phyloP scores from a whole-genome alignment of 2,888 invertebrate genomes.

The Epirrhoe tristata region DNA sequence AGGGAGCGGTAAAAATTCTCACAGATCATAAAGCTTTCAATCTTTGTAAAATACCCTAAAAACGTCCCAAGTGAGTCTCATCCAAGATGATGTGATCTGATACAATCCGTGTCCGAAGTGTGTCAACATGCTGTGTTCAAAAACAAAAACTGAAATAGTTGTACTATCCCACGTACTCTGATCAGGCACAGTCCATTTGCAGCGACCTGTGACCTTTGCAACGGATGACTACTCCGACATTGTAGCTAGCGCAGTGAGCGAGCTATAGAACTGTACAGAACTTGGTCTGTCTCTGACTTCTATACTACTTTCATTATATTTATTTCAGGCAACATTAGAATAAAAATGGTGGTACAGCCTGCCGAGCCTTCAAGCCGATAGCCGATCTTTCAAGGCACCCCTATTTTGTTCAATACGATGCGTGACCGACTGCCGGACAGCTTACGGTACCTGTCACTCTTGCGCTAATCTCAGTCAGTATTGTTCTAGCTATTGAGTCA shows the following conservation, averaged over 20 bases:
- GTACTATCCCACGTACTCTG: constrained; percentile 15
- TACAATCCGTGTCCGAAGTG: not conserved
- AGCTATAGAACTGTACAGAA: not conserved
- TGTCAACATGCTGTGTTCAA: not conserved
- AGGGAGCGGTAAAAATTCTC: no score
- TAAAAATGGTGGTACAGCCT: no score
- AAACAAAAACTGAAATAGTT: constrained; percentile 3
- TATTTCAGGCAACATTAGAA: no score
- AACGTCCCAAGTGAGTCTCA: not conserved
- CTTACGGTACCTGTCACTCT: constrained; percentile 19
- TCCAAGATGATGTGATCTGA: not conserved
- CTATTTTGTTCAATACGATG: constrained; percentile 3
- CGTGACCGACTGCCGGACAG: constrained; percentile 19
- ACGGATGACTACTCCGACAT: constrained; percentile 28
- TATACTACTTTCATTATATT: not conserved
- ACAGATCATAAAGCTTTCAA: no score
- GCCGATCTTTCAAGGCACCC: no score
- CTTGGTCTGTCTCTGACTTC: not conserved
- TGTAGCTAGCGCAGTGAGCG: not conserved
- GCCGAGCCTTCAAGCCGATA: no score
- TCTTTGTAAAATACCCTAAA: no score
- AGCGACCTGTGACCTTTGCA: constrained; percentile 39
- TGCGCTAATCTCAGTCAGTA: constrained; percentile 26
- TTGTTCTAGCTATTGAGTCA: constrained; percentile 16
- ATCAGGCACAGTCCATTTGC: constrained; percentile 39